phyloP scores from a whole-genome alignment of 2,888 invertebrate species.

The Odontocolon sp. region DNA sequence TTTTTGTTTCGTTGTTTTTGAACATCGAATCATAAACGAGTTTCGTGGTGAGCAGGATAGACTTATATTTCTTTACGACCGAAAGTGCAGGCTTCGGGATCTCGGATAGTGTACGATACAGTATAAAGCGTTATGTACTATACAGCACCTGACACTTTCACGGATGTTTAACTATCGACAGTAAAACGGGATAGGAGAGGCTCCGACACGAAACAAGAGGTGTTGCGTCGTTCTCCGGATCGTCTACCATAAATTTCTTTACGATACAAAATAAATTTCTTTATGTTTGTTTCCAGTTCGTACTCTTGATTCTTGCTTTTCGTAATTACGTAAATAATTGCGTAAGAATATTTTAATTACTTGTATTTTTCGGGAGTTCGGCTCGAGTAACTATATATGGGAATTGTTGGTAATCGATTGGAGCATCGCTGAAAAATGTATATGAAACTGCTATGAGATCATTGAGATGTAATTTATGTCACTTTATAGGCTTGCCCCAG shows the following conservation, averaged over 20 bases:
- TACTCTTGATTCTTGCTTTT: too few species aligned
- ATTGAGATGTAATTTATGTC: too few species aligned
- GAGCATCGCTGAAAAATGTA: slow-evolving; percentile 15
- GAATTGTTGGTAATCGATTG: slow-evolving; percentile 10
- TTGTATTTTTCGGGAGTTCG: too few species aligned
- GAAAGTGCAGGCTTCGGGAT: slow-evolving; percentile 4
- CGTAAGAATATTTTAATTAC: too few species aligned
- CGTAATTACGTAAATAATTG: too few species aligned
- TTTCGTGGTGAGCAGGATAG: neutral
- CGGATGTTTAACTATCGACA: slow-evolving; percentile 54
- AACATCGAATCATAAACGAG: neutral
- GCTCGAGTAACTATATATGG: too few species aligned
- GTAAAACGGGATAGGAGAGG: slow-evolving; percentile 33
- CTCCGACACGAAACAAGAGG: slow-evolving; percentile 13
- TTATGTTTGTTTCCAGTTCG: too few species aligned
- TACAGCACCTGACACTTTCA: slow-evolving; percentile 56
- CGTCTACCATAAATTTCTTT: slow-evolving; percentile 27
- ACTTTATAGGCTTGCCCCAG: too few species aligned
- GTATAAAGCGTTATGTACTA: neutral
- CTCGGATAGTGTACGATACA: neutral
- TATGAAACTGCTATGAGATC: slow-evolving; percentile 22
- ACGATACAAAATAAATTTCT: too few species aligned
- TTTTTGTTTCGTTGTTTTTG: neutral
- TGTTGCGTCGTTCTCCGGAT: slow-evolving; percentile 21
- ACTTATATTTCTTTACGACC: neutral